Percentiles rank a stretch among this genome's conserved stretches.
Conservation (phyloP, 2,888 invertebrate genomes). For the Stenodera caucasica region DNA sequence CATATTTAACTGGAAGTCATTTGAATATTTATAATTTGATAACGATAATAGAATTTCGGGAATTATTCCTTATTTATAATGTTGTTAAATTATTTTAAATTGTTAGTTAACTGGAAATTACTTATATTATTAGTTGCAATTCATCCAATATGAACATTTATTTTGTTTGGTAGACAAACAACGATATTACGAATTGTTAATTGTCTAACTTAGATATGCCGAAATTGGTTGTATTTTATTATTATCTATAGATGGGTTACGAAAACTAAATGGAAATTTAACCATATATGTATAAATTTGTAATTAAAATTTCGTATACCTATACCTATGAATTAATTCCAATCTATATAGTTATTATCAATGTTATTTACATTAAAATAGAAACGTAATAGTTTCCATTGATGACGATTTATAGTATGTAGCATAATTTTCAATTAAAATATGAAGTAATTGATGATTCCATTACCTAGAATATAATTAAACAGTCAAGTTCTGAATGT, state of each 20-base stretch:
- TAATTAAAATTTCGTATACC: constrained; percentile 1
- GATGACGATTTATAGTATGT: constrained; percentile 19
- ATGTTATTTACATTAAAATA: constrained; percentile 5
- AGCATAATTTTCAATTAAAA: constrained; percentile 27
- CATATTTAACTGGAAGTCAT: neutral
- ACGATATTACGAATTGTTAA: neutral
- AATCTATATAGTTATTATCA: constrained; percentile 1
- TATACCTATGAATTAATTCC: constrained; percentile 7
- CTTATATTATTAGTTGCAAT: neutral
- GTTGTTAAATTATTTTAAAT: no score
- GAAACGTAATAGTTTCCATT: constrained; percentile 8
- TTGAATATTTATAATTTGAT: no score
- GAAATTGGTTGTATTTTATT: neutral
- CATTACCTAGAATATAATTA: constrained; percentile 26
- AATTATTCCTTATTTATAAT: no score
- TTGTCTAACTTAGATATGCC: neutral
- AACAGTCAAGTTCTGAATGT: constrained; percentile 19
- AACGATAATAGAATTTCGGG: no score
- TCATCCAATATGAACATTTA: neutral
- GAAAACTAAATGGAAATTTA: neutral
- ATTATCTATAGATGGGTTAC: neutral
- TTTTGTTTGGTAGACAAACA: neutral
- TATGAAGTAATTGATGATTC: constrained; percentile 23
- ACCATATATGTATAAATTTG: neutral
- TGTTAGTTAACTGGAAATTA: neutral